Evolutionary conservation across 1,140 invertebrate species (phyloP), one percentile per base, ranked within the genome.

Genomic region (Grapholita molesta): DNA sequence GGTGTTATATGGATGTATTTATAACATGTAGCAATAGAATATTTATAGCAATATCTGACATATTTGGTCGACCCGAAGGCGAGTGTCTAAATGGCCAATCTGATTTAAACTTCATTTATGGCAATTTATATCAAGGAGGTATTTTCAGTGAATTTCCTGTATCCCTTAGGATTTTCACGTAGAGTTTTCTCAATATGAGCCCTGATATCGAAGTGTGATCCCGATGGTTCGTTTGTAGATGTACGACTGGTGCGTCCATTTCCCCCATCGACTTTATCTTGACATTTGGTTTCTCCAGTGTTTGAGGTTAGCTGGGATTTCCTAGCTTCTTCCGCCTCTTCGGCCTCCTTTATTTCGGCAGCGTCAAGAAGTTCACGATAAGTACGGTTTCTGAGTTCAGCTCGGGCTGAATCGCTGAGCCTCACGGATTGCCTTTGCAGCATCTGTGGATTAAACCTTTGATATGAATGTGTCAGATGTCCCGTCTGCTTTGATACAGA

Each of bases 351-450:
- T 1, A 30, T 28, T 2, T 61, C 55, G 24, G 55, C 55, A 6
- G n/a, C 24, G 28, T 61, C 55, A 6, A 61, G 55, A 25, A 61
- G 25, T 25, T 61, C 55, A n/a, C 25, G 18, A 25, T 61, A 61
- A 0, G 55, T 15, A 6, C 55, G 55, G 12, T 30, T 61, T 7
- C 12, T 15, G 1, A 61, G 24, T 6, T 25, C 55, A 8, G 28
- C 55, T 1, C 55, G 55, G 3, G 6, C 55, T 11, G 24, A 8
- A 3, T 61, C 12, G 0, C 12, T 15, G 24, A 30, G n/a, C 28
- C 24, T 25, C 55, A 61, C 18, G 7, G 55, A 61, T 61, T 61
- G 55, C 15, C 55, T n/a, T 25, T 61, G 55, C 55, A 61, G 15
- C n/a, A 61, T 61, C 55, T 61, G n/a, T 6, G 42, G n/a, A 15